Evolutionary conservation across 2,888 invertebrate species (phyloP).

Genomic region (Harmothoe impar): DNA sequence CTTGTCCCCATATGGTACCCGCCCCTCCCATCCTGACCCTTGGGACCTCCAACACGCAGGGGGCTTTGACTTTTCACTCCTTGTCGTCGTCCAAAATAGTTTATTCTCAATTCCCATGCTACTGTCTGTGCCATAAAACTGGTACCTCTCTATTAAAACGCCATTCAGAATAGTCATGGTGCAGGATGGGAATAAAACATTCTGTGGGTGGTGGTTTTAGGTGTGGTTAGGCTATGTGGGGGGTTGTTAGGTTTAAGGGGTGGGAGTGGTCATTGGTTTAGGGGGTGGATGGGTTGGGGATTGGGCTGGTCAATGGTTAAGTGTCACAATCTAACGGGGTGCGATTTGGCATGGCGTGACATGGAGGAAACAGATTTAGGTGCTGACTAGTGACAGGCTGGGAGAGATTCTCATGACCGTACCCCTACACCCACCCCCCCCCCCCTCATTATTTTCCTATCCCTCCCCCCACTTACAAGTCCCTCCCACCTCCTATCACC

Average conservation of each 20-base stretch:
- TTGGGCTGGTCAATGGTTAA: background rate
- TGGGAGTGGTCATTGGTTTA: too few species aligned
- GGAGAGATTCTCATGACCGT: background rate
- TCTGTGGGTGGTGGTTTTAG: background rate
- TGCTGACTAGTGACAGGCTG: background rate
- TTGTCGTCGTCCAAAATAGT: background rate
- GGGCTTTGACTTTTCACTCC: background rate
- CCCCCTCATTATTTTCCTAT: background rate
- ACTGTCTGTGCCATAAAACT: background rate
- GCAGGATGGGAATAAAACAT: background rate
- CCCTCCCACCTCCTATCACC: background rate
- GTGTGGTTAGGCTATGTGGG: background rate
- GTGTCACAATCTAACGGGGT: conserved; percentile 20
- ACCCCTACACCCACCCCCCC: background rate
- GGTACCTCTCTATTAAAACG: background rate
- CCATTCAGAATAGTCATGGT: background rate
- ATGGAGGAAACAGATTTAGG: background rate
- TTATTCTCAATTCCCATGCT: background rate
- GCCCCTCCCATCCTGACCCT: background rate
- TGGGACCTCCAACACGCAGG: background rate
- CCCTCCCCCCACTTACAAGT: background rate
- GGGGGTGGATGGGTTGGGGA: background rate
- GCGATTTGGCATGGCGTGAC: background rate
- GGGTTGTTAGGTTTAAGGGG: background rate
- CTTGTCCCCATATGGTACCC: background rate